Base-by-base conservation (phyloP, 2,888 invertebrate species). In the Conchocele bisecta region DNA sequence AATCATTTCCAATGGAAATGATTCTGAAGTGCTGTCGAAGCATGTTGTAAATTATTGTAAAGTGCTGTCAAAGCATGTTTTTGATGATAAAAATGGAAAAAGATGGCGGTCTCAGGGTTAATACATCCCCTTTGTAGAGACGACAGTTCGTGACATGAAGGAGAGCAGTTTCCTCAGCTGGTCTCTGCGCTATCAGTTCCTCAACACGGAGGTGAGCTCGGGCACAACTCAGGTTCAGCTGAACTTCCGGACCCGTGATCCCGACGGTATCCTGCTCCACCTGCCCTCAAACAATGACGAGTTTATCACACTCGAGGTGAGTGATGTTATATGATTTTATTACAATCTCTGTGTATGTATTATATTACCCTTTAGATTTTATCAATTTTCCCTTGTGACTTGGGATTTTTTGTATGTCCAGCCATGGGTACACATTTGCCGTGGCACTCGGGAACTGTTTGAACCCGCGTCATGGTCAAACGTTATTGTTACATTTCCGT, bases 81-180 rank as follows among this genome's bases (percentile, higher is more conserved):
- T n/a, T n/a, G n/a, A n/a, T n/a, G n/a, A n/a, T 37, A 29, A 29
- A 51, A 51, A 51, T 0, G n/a, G 5, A 1, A 9, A 1, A 9
- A 17, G n/a, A 33, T 20, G 5, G 35, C 24, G 22, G 31, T 54
- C 6, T 53, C 13, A 33, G 26, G 15, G 28, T 11, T 31, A 28
- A 31, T 29, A 17, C 29, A 0, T 50, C 28, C n/a, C 59, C n/a
- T 61, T 68, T 82, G 15, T 83, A 91, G 91, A 71, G 22, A 88
- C 91, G 1, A 86, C 87, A 5, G 67, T 84, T 4, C 88, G 89
- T 63, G 97, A 97, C 72, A 98, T 98, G 91, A 95, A 96, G 88
- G 95, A 95, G 0, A 96, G 97, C 91, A 97, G 97, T 81, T 98
- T 98, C 91, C 97, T 98, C n/a, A 97, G 98, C 90, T 98, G 98